Evolutionary conservation across 1,140 invertebrate genomes (phyloP).

Genomic region (Eumaeus atala): DNA sequence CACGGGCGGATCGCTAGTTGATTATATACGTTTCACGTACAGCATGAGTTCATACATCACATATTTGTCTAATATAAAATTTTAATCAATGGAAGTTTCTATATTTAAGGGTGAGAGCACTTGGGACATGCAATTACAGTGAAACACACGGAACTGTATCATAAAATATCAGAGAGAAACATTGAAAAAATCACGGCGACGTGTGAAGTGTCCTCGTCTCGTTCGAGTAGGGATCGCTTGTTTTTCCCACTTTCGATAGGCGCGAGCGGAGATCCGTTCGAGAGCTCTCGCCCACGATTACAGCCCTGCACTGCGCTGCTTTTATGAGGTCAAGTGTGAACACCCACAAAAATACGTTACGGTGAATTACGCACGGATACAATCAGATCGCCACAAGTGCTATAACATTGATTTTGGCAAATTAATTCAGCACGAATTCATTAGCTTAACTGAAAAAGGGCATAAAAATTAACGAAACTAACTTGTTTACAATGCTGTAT

Average conservation of each 20-base stretch:
- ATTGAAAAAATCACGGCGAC: slow-evolving; percentile 71
- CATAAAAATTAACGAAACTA: no score
- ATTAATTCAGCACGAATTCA: no score
- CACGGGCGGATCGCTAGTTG: no score
- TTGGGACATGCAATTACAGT: background rate
- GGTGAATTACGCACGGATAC: slow-evolving; percentile 72
- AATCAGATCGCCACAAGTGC: slow-evolving; percentile 44
- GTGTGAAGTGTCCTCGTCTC: slow-evolving; percentile 70
- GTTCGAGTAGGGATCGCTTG: slow-evolving; percentile 69
- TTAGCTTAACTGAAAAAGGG: no score
- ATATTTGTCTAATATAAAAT: background rate
- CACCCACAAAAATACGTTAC: slow-evolving; percentile 64
- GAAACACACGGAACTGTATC: slow-evolving; percentile 32
- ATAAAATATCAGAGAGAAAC: slow-evolving; percentile 57
- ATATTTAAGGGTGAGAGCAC: background rate
- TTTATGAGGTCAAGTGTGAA: slow-evolving; percentile 69
- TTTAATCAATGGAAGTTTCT: background rate
- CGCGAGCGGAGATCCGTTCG: slow-evolving; percentile 46
- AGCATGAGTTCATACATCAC: no score
- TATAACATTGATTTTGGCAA: no score
- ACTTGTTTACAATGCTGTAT: no score
- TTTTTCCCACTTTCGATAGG: slow-evolving; percentile 71
- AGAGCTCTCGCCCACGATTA: slow-evolving; percentile 56
- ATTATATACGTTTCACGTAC: no score
- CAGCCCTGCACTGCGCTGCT: slow-evolving; percentile 54